Base-by-base conservation (phyloP, 2,113 vertebrate genomes). In the Galemys pyrenaicus region DNA sequence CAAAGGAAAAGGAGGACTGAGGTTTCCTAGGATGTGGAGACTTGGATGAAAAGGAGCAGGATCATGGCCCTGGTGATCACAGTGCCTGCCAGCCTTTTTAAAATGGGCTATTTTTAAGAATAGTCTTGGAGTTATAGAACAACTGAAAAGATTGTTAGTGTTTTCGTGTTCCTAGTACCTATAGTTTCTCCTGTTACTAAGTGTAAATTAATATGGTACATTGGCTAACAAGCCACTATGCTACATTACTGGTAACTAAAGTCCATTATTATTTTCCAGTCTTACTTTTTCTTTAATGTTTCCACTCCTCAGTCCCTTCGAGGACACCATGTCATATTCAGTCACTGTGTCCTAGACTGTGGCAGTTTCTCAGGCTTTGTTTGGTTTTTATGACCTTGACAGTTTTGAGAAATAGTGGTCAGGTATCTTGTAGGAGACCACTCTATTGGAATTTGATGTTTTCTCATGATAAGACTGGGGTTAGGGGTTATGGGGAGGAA, bases 381-480 rank as follows among this genome's bases (percentile, higher is more conserved):
- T 78, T 77, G 54, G 67, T 71, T 92, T 78, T 67, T 24, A 95
- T 89, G 58, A 65, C 56, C 78, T 94, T 46, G 39, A 73, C 35
- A 60, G 41, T 67, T 89, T 37, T 85, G 65, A 95, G 32, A 12
- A 32, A 32, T 78, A 15, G 17, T 30, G 39, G 41, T 70, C 75
- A 67, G 28, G 39, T 26, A 81, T 78, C 81, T 73, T 30, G 37
- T 11, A 41, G 58, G 56, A 62, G 37, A 8, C 6, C 24, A 56
- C 15, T 70, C 32, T 85, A 73, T 2, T 88, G 87, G 68, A 89
- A 78, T 60, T 26, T 74, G 44, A 28, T 81, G 46, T 39, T 84
- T 89, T 51, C 79, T 95, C 60, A 67, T 39, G 46, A 54, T 32
- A 58, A 91, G 32, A 68, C 79, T 46, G 7, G 60, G 39, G 46